These are phyloP conservation scores for Troides aeacus DNA, from an alignment of 2,888 invertebrate species.

Conservation along the genomic window DNA sequence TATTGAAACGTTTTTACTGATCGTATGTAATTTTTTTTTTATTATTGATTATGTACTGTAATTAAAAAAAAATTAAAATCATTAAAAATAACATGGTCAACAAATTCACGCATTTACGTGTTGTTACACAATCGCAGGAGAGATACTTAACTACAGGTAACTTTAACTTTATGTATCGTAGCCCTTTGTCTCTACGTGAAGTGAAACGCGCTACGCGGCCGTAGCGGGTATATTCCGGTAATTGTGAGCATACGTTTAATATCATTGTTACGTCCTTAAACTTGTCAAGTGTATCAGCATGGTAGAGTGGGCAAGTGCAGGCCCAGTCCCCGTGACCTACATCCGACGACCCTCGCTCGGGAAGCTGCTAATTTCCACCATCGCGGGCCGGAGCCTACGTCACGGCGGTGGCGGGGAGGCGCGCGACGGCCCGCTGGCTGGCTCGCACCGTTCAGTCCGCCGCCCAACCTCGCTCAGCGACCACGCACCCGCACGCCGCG, in stretches of 20 bases:
- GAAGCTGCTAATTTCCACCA: constrained; percentile 80
- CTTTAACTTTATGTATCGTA: constrained; percentile 8
- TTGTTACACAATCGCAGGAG: too few species aligned
- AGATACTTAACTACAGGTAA: constrained; percentile 7
- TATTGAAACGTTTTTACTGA: too few species aligned
- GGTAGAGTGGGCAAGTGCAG: constrained; percentile 75
- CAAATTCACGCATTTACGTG: too few species aligned
- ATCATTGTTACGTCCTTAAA: constrained; percentile 73
- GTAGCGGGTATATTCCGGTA: constrained; percentile 33
- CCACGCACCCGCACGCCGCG: constrained; percentile 57
- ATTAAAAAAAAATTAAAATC: too few species aligned
- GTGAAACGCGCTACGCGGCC: constrained; percentile 34
- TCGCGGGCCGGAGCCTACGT: constrained; percentile 63
- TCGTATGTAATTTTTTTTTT: too few species aligned
- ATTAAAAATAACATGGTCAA: too few species aligned
- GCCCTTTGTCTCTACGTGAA: constrained; percentile 22
- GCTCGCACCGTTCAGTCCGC: constrained; percentile 65
- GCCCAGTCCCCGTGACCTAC: constrained; percentile 79
- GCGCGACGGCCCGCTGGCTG: constrained; percentile 54
- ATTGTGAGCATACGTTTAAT: constrained; percentile 50
- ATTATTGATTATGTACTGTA: too few species aligned
- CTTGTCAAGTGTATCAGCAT: constrained; percentile 74
- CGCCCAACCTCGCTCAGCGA: constrained; percentile 62
- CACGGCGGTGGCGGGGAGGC: constrained; percentile 64
- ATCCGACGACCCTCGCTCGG: constrained; percentile 77